Percentiles rank a stretch among this genome's conserved stretches.
Conservation (phyloP, 2,888 invertebrate genomes). For the Xanthostigma xanthostigma region DNA sequence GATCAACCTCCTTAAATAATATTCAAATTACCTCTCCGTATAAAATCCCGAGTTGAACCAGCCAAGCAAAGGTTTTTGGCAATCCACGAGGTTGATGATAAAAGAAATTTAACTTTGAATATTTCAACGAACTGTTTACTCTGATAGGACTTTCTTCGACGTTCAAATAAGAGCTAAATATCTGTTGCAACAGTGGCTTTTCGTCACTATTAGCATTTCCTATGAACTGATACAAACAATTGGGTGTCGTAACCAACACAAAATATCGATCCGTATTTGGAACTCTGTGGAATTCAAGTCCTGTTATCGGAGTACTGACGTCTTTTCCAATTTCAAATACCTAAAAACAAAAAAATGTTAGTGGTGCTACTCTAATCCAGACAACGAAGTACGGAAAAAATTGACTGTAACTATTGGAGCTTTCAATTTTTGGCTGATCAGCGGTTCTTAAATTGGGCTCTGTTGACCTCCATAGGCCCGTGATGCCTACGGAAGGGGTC, state of each 20-base stretch:
- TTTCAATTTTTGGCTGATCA: too few relatives aligned
- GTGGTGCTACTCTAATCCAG: too few relatives aligned
- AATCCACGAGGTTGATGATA: slow-evolving; percentile 46
- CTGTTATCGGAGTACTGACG: slow-evolving; percentile 66
- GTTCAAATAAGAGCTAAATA: slow-evolving; percentile 64
- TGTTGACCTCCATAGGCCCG: too few relatives aligned
- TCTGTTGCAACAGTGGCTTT: slow-evolving; percentile 60
- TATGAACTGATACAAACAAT: slow-evolving; percentile 75
- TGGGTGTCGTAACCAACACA: slow-evolving; percentile 71
- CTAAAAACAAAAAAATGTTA: slow-evolving; percentile 30
- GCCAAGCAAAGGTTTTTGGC: slow-evolving; percentile 76
- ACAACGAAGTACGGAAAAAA: too few relatives aligned
- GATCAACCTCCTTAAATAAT: too few relatives aligned
- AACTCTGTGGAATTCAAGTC: slow-evolving; percentile 66
- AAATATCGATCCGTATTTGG: slow-evolving; percentile 58
- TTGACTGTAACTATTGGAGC: too few relatives aligned
- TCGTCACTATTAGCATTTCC: slow-evolving; percentile 63
- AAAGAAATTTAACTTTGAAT: slow-evolving; percentile 68
- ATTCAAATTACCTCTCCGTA: slow-evolving; percentile 49
- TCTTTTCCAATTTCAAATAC: slow-evolving; percentile 79
- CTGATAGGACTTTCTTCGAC: slow-evolving; percentile 59
- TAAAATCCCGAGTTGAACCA: slow-evolving; percentile 69
- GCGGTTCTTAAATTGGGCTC: too few relatives aligned
- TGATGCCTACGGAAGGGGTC: too few relatives aligned
- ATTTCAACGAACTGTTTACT: slow-evolving; percentile 53